Percentiles rank a stretch among this genome's conserved stretches.
Evolutionary conservation across 2,888 invertebrate genomes (phyloP).

Genomic region (Lochmaea crataegi): DNA sequence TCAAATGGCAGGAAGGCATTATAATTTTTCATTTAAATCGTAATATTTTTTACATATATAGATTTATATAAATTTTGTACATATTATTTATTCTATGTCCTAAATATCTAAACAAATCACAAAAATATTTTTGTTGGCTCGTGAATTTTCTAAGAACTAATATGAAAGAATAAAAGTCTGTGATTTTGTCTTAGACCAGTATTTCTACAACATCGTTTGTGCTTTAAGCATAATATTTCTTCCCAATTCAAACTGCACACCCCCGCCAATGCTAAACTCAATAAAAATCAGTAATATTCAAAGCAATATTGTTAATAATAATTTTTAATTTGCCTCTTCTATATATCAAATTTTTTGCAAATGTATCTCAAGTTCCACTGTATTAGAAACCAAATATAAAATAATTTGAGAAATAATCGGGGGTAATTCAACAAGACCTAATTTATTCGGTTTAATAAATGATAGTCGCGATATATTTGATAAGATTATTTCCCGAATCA

Average conservation of each 20-base stretch:
- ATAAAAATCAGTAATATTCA: no score
- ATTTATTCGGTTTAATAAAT: no score
- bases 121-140: slow-evolving; percentile 66
- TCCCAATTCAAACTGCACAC: not conserved
- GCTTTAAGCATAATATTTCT: no score
- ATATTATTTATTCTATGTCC: slow-evolving; percentile 63
- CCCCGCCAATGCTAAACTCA: not conserved
- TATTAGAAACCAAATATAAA: no score
- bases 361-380: no score
- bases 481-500: no score
- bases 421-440: no score
- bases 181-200: slow-evolving; percentile 46
- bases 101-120: slow-evolving; percentile 68
- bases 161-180: slow-evolving; percentile 55
- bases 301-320: no score
- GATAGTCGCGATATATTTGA: no score
- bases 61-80: slow-evolving; percentile 68
- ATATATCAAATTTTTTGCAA: no score
- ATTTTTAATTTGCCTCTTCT: no score
- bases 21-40: slow-evolving; percentile 64
- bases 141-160: slow-evolving; percentile 57
- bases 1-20: slow-evolving; percentile 74
- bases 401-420: no score
- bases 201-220: not conserved
- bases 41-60: slow-evolving; percentile 66